Evolutionary conservation across 2,113 vertebrate species (phyloP), one percentile per base, ranked within the genome.

Genomic region (Panthera uncia): DNA sequence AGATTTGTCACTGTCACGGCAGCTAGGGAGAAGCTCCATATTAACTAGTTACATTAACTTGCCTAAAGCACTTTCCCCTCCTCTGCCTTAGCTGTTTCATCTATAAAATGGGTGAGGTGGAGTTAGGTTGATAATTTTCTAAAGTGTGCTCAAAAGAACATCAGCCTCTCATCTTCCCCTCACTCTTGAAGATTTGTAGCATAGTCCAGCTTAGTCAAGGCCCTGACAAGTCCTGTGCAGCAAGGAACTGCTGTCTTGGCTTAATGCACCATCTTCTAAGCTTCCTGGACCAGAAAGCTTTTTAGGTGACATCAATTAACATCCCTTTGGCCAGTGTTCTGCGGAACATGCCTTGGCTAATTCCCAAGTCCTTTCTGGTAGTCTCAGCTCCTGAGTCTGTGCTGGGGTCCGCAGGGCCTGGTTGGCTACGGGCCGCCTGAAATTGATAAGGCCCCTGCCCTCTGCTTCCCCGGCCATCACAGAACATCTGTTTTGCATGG

Each of bases 121-220:
- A 80, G 15, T 97, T 95, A 57, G 48, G n/a, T 92, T 29, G 78
- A 71, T 93, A 87, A 61, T 95, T 95, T 63, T 41, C 73, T 66
- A 92, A 52, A 79, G 63, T 68, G 41, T 25, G 3, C 16, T 48
- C 80, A 92, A 69, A 50, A 65, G 52, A 84, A 68, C 21, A 95
- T 38, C 25, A 65, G 19, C 8, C 19, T 52, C 41, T 57, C 66
- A 48, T 74, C 36, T 91, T 78, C 14, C 41, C 31, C 57, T 15
- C 7, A 45, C 18, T 84, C 78, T 73, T 68, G 18, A 61, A 6
- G 0, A 93, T 71, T 94, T 29, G 45, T 38, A 83, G 19, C 23
- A 5, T 66, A 38, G 6, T 4, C 4, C 19, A 31, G 65, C 33
- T 74, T 88, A 84, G 63, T 79, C 79, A 87, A 92, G 52, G 36